phyloP scores from a whole-genome alignment of 1,140 invertebrate genomes.

The Drosophila mayri region DNA sequence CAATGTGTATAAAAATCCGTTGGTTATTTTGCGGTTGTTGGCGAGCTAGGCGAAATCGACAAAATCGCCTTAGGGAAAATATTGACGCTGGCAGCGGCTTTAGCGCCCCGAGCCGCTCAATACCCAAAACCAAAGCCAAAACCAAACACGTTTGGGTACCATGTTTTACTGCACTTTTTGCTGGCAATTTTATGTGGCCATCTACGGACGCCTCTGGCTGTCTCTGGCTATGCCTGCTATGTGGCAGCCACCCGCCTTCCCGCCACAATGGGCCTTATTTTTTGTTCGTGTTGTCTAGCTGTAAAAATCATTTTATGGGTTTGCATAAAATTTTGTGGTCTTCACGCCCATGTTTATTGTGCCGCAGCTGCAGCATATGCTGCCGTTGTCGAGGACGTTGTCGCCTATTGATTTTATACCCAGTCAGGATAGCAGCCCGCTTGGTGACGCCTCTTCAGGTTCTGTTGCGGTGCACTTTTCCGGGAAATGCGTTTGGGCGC shows the following conservation, averaged over 20 bases:
- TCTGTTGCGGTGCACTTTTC: neutral
- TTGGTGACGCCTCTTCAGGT: too few relatives aligned
- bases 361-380: slow-evolving; percentile 63
- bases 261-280: slow-evolving; percentile 49
- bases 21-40: slow-evolving; percentile 64
- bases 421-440: slow-evolving; percentile 12
- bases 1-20: slow-evolving; percentile 71
- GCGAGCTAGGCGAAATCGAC: slow-evolving; percentile 49
- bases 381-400: slow-evolving; percentile 50
- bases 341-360: slow-evolving; percentile 83
- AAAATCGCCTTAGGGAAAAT: slow-evolving; percentile 76
- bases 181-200: slow-evolving; percentile 69
- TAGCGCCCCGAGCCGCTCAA: slow-evolving; percentile 23
- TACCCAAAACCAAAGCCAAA: slow-evolving; percentile 33
- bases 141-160: slow-evolving; percentile 49
- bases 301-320: slow-evolving; percentile 83
- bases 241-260: slow-evolving; percentile 11
- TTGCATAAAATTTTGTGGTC: slow-evolving; percentile 84
- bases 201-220: slow-evolving; percentile 48
- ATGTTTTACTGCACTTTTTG: slow-evolving; percentile 79
- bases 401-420: slow-evolving; percentile 74
- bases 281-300: slow-evolving; percentile 61
- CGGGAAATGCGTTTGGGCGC: neutral
- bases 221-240: slow-evolving; percentile 47
- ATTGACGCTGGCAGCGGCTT: slow-evolving; percentile 61